Base-by-base conservation (phyloP, 2,797 vertebrate species). In the Acanthurus leucopareius region DNA sequence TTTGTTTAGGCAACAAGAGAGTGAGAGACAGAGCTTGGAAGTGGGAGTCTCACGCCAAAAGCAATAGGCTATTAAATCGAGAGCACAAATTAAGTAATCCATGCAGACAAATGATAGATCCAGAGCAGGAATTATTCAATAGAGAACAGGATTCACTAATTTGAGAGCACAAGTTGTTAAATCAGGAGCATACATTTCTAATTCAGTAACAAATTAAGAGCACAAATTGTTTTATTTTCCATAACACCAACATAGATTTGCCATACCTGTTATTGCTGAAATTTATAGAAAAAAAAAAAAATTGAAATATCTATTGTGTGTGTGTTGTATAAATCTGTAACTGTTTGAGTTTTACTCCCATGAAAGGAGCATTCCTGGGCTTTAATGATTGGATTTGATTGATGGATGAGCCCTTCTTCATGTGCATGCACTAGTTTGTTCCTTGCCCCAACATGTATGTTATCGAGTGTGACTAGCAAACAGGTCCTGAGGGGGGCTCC, bases 381-480 rank as follows among this genome's bases (percentile, higher is more conserved):
- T 76, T 51, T 62, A 62, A 71, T 65, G 66, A 73, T 64, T 13
- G 57, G 48, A 65, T 48, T 62, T 69, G 71, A 82, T 70, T 52
- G 58, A 77, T 70, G 69, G 66, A 44, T 42, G 11, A 57, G 28
- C 20, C 22, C 15, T 51, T 54, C 35, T 71, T 22, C 35, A 7
- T 73, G 60, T 83, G 56, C 66, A 67, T 2, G 25, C 59, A 53
- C 22, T 65, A 44, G 78, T 74, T 56, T 66, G 69, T 60, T 87
- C 82, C 64, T 73, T 75, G 65, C 53, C 52, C 70, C 48, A 60
- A 79, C n/a, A 22, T 60, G 64, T 72, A 74, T 88, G 80, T 82
- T 82, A 79, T 80, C 17, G 49, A 42, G 75, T 56, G 65, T 38
- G 53, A 77, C 64, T 58, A 80, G 81, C 74, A 91, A 87, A 79